Evolutionary conservation across 2,797 vertebrate species (phyloP), one percentile per base, ranked within the genome.

Genomic region (Alexandromys oeconomus): DNA sequence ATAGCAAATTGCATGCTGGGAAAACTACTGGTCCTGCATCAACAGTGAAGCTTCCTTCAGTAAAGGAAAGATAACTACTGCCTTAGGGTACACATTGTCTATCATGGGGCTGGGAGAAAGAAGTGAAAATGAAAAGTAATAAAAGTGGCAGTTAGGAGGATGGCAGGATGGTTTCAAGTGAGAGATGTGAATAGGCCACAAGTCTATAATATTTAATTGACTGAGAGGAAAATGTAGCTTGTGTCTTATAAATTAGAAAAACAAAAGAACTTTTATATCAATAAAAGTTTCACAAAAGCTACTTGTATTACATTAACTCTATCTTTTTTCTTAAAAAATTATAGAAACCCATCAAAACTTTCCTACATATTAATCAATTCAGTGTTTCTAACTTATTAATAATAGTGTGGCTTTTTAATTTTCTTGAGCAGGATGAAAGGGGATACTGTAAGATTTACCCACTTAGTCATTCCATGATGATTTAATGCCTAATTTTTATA

Each of bases 291-390:
- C 3, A 27, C 65, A 93, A 91, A 96, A 91, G 40, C 76, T 27
- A 94, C 7, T 37, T 81, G 25, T 77, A 37, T 73, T 91, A 37
- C 15, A 67, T 48, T 80, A 77, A 81, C 92, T 81, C 14, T 27
- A 78, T 51, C 63, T 93, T 84, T 91, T 93, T 94, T 40, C 43
- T 37, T 9, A 71, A 91, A 96, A 25, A 82, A 31, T 73, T 43
- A 34, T 21, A 86, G 43, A 93, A 91, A 89, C 34, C n/a, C 25
- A 46, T 10, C 27, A 51, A 71, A 34, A 4, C 12, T 8, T 91
- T 59, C 73, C 48, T 61, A n/a, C 19, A 12, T 61, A 65, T 65
- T 84, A 40, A 46, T 79, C 48, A 86, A 21, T 5, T 95, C 4
- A 29, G 3, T 76, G 54, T 71, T 84, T 65, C 73, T 73, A 73